phyloP scores from a whole-genome alignment of 2,113 vertebrate species.

The Rhizomys pruinosus region DNA sequence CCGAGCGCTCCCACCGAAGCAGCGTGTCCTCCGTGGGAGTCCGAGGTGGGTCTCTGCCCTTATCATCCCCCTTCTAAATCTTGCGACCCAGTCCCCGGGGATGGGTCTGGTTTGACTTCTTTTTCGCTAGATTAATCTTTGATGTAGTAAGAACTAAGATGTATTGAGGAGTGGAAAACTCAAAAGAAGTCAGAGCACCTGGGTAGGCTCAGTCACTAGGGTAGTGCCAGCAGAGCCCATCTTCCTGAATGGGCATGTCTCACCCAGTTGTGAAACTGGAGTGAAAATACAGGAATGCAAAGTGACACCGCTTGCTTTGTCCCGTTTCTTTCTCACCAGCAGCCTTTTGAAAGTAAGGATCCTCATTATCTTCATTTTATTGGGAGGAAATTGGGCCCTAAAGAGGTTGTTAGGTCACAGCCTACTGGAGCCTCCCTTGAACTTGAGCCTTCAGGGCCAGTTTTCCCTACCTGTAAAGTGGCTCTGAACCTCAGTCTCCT shows the following conservation, averaged over 20 bases:
- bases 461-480: background rate
- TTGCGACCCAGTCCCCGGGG: background rate
- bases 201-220: background rate
- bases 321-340: background rate
- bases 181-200: background rate
- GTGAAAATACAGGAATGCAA: background rate
- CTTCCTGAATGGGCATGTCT: background rate
- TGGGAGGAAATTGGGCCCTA: background rate
- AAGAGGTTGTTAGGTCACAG: background rate
- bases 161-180: background rate
- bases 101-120: background rate
- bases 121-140: background rate
- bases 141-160: background rate
- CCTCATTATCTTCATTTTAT: conserved; percentile 18
- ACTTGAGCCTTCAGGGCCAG: background rate
- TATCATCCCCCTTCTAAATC: no score
- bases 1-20: conserved; percentile 90
- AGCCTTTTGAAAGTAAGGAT: background rate
- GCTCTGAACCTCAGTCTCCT: background rate
- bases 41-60: conserved; percentile 84
- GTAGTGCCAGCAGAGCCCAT: background rate
- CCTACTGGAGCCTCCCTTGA: background rate
- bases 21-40: conserved; percentile 92
- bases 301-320: background rate
- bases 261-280: no score